A percentile compares a stretch with the other conserved stretches of the same genome.
Evolutionary conservation across 2,797 vertebrate genomes (phyloP).

Genomic region (Onychomys leucogaster): DNA sequence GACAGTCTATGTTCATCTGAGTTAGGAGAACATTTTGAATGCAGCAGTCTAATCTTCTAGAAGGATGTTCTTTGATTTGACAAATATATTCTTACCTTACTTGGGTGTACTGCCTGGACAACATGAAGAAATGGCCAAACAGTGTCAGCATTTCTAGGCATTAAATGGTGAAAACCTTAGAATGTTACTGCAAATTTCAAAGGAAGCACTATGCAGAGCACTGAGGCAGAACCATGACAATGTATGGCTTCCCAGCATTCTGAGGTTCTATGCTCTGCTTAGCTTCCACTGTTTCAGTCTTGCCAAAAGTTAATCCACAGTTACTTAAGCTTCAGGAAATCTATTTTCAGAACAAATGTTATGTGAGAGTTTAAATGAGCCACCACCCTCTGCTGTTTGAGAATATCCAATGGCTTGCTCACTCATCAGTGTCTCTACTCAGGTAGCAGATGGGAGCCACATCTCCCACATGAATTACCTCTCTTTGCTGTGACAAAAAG

Average conservation of each 20-base stretch:
- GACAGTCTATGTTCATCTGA: conserved; percentile 41
- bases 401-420: not conserved
- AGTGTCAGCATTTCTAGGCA: conserved; percentile 4
- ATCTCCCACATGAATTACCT: not conserved
- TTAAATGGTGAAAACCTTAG: conserved; percentile 50
- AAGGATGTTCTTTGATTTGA: conserved; percentile 4
- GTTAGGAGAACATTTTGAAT: conserved; percentile 62
- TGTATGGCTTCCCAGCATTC: not conserved
- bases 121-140: conserved; percentile 49
- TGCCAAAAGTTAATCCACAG: conserved; percentile 59
- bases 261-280: conserved; percentile 27
- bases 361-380: conserved; percentile 47
- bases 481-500: not conserved
- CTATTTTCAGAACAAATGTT: conserved; percentile 64
- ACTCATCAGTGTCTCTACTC: not conserved
- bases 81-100: conserved; percentile 25
- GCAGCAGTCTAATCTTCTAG: not conserved
- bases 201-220: conserved; percentile 34
- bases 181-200: conserved; percentile 63
- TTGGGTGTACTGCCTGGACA: conserved; percentile 10
- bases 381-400: not conserved
- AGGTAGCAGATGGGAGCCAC: not conserved
- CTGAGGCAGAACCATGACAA: not conserved
- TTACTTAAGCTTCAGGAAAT: conserved; percentile 71
- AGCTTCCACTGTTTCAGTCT: not conserved